Base-by-base conservation (phyloP, 64 coral and sea anemone species). In the Stichodactyla mertensii region DNA sequence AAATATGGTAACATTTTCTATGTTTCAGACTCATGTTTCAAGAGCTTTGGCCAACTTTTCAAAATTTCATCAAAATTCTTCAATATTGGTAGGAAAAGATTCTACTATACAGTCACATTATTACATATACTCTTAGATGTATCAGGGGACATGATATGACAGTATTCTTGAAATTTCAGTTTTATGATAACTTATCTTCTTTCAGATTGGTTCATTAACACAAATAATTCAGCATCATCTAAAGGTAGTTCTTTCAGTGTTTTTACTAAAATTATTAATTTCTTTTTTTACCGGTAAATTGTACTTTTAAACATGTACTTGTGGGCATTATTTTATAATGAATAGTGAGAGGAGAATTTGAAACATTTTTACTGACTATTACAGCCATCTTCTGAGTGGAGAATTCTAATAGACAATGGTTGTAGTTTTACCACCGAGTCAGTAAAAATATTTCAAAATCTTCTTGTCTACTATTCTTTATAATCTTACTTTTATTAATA, bases 41-140 rank as follows among this genome's bases (percentile, higher is more conserved):
- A 92, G 90, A 87, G 90, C 85, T n/a, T 60, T 92, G 62, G 90
- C 77, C 16, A 92, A 92, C 61, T 92, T 92, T 87, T 67, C 90
- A 56, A 80, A 83, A 26, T 92, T 92, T 82, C 90, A 92, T 77
- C 90, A 92, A 77, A 92, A 92, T 71, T 92, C 90, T 7, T 77
- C 88, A 78, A 89, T 89, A 67, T 83, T 89, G 82, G 88, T 84
- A 77, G 66, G 78, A 54, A 81, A 53, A n/a, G 15, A 52, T 45
- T 45, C 36, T 45, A 45, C 36, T 45, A 45, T 45, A 45, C 3
- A n/a, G n/a, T n/a, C n/a, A 45, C 67, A 2, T 71, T 71, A 16
- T 22, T 11, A 16, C 18, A 7, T 16, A 71, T 31, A 31, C 28
- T 31, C 28, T 31, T 8, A 22, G 1, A 1, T 8, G 18, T 16